Evolutionary conservation across 2,888 invertebrate species (phyloP).

Genomic region (Drosophila monieri): DNA sequence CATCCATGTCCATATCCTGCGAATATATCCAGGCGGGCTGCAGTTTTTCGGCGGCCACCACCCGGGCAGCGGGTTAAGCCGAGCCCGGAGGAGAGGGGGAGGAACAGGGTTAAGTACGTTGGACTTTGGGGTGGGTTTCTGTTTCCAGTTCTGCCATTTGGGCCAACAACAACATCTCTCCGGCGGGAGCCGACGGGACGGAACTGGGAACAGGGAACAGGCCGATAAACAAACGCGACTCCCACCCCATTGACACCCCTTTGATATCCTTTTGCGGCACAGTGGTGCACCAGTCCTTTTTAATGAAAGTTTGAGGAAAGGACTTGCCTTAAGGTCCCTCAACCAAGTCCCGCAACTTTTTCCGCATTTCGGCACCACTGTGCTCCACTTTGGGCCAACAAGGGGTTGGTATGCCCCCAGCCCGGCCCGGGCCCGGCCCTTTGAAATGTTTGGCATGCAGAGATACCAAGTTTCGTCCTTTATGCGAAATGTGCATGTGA

Average conservation of each 20-base stretch:
- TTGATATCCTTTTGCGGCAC: conserved; percentile 1
- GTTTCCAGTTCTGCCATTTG: conserved; percentile 4
- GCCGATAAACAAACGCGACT: conserved; percentile 44
- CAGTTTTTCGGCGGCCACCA: conserved; percentile 57
- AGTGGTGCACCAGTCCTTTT: conserved; percentile 10
- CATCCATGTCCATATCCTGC: conserved; percentile 5
- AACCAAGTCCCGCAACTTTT: neutral
- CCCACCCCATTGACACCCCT: conserved; percentile 25
- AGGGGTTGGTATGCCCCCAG: conserved; percentile 60
- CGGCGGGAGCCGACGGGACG: conserved; percentile 12
- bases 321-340: neutral
- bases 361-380: conserved; percentile 33
- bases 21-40: conserved; percentile 53
- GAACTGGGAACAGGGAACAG: conserved; percentile 22
- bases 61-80: conserved; percentile 2
- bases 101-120: conserved; percentile 15
- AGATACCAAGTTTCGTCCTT: conserved; percentile 54
- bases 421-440: conserved; percentile 5
- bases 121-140: conserved; percentile 37
- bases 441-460: conserved; percentile 68
- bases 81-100: neutral
- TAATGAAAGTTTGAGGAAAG: too few species aligned
- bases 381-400: conserved; percentile 43
- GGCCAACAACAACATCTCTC: conserved; percentile 41
- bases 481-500: conserved; percentile 50